Base-by-base conservation (phyloP, 2,888 invertebrate genomes). In the Charanyca ferruginea region DNA sequence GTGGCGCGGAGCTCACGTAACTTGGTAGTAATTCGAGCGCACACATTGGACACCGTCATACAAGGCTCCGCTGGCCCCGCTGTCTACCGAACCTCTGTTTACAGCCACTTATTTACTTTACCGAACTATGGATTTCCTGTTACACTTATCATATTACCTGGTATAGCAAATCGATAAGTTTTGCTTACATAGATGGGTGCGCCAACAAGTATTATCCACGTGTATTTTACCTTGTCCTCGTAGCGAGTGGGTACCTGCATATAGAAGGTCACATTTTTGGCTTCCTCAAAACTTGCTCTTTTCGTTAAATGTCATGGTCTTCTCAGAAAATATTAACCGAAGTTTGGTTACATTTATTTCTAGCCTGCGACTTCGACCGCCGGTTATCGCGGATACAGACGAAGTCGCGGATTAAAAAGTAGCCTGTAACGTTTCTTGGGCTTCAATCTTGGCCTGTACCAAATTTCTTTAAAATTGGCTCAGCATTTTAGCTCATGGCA, bases 51-150 rank as follows among this genome's bases (percentile, higher is more conserved):
- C 58, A n/a, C 49, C 71, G 48, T 1, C 70, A 20, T 66, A 72
- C 78, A 69, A 71, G 76, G 73, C 77, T 69, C 61, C 66, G 83
- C 79, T 73, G 76, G 73, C 77, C 71, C 61, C 66, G 83, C 79
- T 73, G 83, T 79, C 81, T 83, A 67, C 77, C 80, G 73, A 68
- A 49, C 55, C 54, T 64, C 53, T 73, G 74, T 77, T 76, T 73
- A 70, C 75, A 78, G 59, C 42, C 63, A 22, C 52, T 42, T 68
- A 73, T 67, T 72, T 64, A 62, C 69, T 71, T 73, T 55, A 55
- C 68, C 64, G 53, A 74, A 82, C 55, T 70, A 73, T 73, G 48
- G 65, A 77, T 79, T 83, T 82, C 83, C 79, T 81, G 84, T 75
- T 79, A 80, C 78, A 71, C 64, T 75, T 79, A 81, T 79, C 73